These are phyloP conservation scores for Sebastes itinus DNA, from an alignment of 2,797 vertebrate species.

Conservation along the genomic window DNA sequence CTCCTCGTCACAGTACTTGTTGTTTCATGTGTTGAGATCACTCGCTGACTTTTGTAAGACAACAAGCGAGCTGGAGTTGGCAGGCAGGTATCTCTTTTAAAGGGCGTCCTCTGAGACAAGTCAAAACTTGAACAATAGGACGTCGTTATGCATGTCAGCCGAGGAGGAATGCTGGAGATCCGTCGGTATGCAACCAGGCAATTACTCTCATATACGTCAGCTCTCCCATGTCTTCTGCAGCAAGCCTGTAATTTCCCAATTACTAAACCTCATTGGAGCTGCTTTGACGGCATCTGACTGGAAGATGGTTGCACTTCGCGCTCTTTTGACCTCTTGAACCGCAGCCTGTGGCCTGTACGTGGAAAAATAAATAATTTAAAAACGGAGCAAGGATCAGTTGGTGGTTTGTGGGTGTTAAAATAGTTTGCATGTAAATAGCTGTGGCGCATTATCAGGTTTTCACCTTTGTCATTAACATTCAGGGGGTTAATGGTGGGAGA, in stretches of 20 bases:
- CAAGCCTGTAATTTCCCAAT: constrained; percentile 65
- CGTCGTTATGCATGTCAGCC: constrained; percentile 74
- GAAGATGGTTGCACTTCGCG: constrained; percentile 16
- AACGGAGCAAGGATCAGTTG: background rate
- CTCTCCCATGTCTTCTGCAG: constrained; percentile 43
- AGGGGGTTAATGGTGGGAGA: constrained; percentile 13
- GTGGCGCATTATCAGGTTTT: constrained; percentile 12
- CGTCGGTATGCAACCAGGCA: constrained; percentile 73
- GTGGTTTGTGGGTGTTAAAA: constrained; percentile 21
- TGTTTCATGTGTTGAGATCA: constrained; percentile 63
- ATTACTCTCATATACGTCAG: constrained; percentile 76
- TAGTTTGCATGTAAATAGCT: constrained; percentile 32
- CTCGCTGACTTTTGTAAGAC: constrained; percentile 47
- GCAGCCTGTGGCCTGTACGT: background rate
- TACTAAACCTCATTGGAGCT: constrained; percentile 50
- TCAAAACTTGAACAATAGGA: constrained; percentile 77
- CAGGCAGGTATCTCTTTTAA: constrained; percentile 66
- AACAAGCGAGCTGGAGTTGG: constrained; percentile 54
- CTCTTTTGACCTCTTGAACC: constrained; percentile 23
- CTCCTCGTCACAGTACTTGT: constrained; percentile 48
- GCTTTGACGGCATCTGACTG: constrained; percentile 43
- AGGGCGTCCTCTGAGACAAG: constrained; percentile 72
- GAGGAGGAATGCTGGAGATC: constrained; percentile 73
- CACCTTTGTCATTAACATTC: constrained; percentile 44
- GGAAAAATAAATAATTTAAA: constrained; percentile 25